Percentiles rank a stretch among this genome's conserved stretches.
These are phyloP conservation scores for Syrmaticus mikado DNA, from an alignment of 2,113 vertebrate genomes.

Conservation along the genomic window DNA sequence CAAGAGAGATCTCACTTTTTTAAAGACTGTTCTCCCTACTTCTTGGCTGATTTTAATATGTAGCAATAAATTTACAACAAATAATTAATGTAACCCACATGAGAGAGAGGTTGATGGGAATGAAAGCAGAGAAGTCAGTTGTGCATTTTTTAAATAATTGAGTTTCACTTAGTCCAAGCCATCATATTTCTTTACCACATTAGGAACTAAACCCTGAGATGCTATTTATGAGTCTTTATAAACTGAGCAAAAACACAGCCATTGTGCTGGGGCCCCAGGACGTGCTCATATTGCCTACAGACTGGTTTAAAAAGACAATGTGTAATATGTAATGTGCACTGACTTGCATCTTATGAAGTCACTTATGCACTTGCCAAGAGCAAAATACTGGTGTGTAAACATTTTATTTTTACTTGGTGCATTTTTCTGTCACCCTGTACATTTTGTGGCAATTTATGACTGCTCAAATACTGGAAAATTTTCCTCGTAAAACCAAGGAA, in stretches of 20 bases:
- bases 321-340: conserved; percentile 25
- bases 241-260: background rate
- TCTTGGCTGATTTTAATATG: background rate
- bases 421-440: conserved; percentile 6
- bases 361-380: conserved; percentile 54
- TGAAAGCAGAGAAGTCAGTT: background rate
- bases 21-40: background rate
- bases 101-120: background rate
- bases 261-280: background rate
- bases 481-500: background rate
- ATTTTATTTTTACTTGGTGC: conserved; percentile 18
- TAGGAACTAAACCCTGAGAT: conserved; percentile 33
- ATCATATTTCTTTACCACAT: conserved; percentile 13
- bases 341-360: conserved; percentile 59
- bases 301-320: conserved; percentile 52
- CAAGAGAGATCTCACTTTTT: background rate
- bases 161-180: background rate
- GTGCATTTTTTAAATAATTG: conserved; percentile 27
- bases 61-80: background rate
- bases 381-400: conserved; percentile 32
- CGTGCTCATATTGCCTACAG: conserved; percentile 7
- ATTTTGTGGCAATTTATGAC: conserved; percentile 21
- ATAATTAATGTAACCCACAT: background rate
- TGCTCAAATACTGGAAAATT: conserved; percentile 22
- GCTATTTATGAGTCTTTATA: conserved; percentile 39